phyloP scores from a whole-genome alignment of 2,113 vertebrate species.

The Gambusia holbrooki region DNA sequence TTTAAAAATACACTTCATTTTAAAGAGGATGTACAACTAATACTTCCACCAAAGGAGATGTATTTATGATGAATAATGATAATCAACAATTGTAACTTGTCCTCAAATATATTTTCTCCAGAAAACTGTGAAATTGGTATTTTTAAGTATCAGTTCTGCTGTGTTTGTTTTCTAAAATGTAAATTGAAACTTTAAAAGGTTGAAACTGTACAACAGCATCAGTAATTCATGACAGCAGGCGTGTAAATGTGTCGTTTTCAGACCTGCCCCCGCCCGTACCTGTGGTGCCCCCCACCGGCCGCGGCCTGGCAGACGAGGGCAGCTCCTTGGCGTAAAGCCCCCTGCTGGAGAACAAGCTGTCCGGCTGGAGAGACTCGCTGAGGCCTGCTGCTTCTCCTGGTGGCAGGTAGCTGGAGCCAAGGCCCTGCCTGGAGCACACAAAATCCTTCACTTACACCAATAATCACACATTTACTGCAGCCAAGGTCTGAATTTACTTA shows the following conservation, averaged over 20 bases:
- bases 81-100: too few relatives aligned
- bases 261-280: slow-evolving; percentile 75
- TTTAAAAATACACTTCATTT: too few relatives aligned
- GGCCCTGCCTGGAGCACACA: slow-evolving; percentile 80
- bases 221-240: neutral
- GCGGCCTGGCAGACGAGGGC: slow-evolving; percentile 88
- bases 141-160: too few relatives aligned
- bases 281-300: slow-evolving; percentile 92
- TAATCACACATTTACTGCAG: too few relatives aligned
- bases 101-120: too few relatives aligned
- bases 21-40: too few relatives aligned
- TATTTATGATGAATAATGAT: too few relatives aligned
- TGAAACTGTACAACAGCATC: neutral
- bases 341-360: slow-evolving; percentile 86
- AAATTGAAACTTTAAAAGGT: too few relatives aligned
- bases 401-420: slow-evolving; percentile 84
- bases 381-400: slow-evolving; percentile 82
- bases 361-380: slow-evolving; percentile 81
- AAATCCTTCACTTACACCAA: neutral
- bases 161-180: too few relatives aligned
- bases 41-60: too few relatives aligned
- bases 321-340: slow-evolving; percentile 86
- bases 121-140: too few relatives aligned
- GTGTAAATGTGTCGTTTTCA: neutral
- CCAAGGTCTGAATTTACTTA: too few relatives aligned